These are phyloP conservation scores for Tetramorium parvispinum DNA, from an alignment of 1,140 invertebrate genomes.

Conservation along the genomic window DNA sequence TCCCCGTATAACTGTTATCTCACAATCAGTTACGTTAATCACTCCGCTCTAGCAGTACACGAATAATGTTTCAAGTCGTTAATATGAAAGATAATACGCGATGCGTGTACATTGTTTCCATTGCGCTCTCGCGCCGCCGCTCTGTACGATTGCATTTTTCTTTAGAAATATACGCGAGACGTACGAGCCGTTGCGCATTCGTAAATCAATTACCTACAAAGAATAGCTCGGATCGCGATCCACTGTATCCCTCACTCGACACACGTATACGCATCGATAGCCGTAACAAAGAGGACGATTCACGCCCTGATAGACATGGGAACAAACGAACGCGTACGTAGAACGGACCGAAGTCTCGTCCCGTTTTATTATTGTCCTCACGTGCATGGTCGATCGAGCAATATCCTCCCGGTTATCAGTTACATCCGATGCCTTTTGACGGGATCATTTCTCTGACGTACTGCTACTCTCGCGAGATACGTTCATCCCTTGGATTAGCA, in stretches of 20 bases:
- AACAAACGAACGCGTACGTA: neutral
- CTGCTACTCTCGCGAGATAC: neutral
- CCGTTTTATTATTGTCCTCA: slow-evolving; percentile 29
- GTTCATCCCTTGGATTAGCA: slow-evolving; percentile 17
- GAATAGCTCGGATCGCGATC: neutral
- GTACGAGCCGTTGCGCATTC: neutral
- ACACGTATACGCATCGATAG: slow-evolving; percentile 3
- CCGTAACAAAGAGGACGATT: slow-evolving; percentile 7
- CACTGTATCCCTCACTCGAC: neutral
- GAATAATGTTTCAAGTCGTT: neutral
- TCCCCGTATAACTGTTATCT: neutral
- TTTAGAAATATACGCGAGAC: neutral
- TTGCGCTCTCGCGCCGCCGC: neutral
- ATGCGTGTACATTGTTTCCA: neutral
- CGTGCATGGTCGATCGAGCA: neutral
- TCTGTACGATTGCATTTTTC: neutral
- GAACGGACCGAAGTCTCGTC: slow-evolving; percentile 9
- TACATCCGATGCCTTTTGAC: slow-evolving; percentile 7
- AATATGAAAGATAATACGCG: neutral
- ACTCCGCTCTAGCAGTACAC: no score
- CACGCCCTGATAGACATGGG: neutral
- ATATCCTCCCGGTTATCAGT: slow-evolving; percentile 32
- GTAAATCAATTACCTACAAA: slow-evolving; percentile 18
- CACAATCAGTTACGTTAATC: neutral
- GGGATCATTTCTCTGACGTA: neutral